These are phyloP conservation scores for Lepidocyrtinus sp. DNA, from an alignment of 2,888 invertebrate genomes.

Conservation along the genomic window DNA sequence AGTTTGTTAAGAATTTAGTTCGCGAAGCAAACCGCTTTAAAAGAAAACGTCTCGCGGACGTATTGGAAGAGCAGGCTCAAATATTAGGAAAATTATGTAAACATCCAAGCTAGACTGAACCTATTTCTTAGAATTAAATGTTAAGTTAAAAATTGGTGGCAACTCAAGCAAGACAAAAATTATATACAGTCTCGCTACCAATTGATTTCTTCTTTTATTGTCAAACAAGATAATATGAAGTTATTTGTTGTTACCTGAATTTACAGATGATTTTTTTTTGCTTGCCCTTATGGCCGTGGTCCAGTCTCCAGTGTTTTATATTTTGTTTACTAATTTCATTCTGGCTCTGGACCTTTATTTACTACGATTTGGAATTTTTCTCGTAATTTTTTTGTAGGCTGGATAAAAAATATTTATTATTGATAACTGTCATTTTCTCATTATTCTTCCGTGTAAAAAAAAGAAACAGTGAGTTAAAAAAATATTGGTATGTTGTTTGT, in stretches of 20 bases:
- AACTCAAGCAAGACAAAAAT: too few relatives aligned
- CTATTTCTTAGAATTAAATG: not conserved
- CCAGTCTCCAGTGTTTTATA: not conserved
- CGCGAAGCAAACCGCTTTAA: slow-evolving; percentile 84
- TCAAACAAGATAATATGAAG: not conserved
- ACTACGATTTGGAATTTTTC: too few relatives aligned
- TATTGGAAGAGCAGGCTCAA: slow-evolving; percentile 77
- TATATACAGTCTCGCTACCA: slow-evolving; percentile 21
- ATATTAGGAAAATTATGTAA: slow-evolving; percentile 51
- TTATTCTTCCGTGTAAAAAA: too few relatives aligned
- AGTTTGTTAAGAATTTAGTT: slow-evolving; percentile 67
- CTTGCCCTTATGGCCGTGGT: too few relatives aligned
- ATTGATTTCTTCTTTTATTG: slow-evolving; percentile 23
- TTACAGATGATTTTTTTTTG: not conserved
- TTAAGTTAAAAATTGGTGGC: slow-evolving; percentile 13
- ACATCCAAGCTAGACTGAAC: slow-evolving; percentile 42
- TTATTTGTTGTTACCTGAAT: slow-evolving; percentile 31
- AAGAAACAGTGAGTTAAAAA: too few relatives aligned
- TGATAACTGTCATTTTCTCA: too few relatives aligned
- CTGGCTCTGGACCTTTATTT: too few relatives aligned
- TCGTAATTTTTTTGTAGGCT: too few relatives aligned
- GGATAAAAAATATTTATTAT: too few relatives aligned
- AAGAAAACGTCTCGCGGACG: slow-evolving; percentile 80
- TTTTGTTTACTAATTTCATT: slow-evolving; percentile 1
- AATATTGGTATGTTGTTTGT: too few relatives aligned